Evolutionary conservation across 2,113 vertebrate species (phyloP), one percentile per base, ranked within the genome.

Genomic region (Lophius piscatorius): DNA sequence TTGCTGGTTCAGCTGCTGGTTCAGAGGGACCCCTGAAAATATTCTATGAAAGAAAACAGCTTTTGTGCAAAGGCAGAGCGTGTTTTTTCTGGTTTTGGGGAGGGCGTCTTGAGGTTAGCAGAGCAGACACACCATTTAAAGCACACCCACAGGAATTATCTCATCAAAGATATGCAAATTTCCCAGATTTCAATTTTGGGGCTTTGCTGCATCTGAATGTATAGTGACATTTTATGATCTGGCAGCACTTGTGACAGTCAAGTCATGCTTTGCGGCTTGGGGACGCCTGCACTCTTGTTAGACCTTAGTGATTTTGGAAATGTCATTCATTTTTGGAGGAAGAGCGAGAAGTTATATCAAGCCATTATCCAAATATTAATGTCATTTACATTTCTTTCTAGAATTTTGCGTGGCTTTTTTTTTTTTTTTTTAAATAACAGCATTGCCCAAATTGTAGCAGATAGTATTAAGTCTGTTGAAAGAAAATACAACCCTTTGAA

Each of bases 141-240:
- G 65, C 63, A 75, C 78, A 83, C 63, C 75, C 76, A 48, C 4
- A 51, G 72, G 73, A 76, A 70, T 63, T 0, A 61, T 76, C 46
- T 74, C 66, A 57, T 87, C 69, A 84, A 29, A 64, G 58, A 73
- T 63, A 80, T 81, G 76, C 61, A 70, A 55, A 85, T 81, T 44
- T 58, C 10, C 16, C 62, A 66, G 63, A 64, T 40, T 64, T 58
- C 49, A 68, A 82, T 76, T 76, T 21, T 69, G 44, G 18, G 12
- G 56, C 50, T 3, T 29, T 6, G 34, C 23, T 74, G 54, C 21
- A 4, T 44, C 54, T 79, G 63, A 28, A 34, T 63, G 61, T 58
- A 62, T 52, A 13, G 52, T 55, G 1, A 56, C 49, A 56, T 40
- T 5, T 7, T 41, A 7, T 70, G 24, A 6, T 68, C 52, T 64